Evolutionary conservation across 2,113 vertebrate genomes (phyloP).

Genomic region (Chamaetylas fuelleborni): DNA sequence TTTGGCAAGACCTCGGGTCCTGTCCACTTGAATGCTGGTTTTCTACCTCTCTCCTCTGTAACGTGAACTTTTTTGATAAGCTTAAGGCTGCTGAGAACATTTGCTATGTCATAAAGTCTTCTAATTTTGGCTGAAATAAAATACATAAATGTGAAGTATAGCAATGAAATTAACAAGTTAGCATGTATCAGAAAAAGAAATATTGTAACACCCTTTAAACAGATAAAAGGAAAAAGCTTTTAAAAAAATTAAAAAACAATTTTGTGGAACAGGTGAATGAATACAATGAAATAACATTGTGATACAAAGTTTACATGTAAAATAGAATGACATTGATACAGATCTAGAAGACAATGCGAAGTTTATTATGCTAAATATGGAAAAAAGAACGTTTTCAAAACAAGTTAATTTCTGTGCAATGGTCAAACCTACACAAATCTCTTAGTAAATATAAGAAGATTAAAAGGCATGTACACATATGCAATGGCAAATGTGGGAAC

Average conservation of each 20-base stretch:
- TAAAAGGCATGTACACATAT: neutral
- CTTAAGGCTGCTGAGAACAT: slow-evolving; percentile 92
- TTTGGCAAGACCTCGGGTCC: slow-evolving; percentile 82
- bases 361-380: neutral
- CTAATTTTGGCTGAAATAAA: slow-evolving; percentile 88
- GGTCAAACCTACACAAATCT: neutral
- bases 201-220: rapidly evolving
- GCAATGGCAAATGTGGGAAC: rapidly evolving
- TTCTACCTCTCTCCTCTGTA: slow-evolving; percentile 88
- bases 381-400: neutral
- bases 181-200: neutral
- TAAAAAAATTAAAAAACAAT: neutral
- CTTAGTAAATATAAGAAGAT: neutral
- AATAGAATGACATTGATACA: neutral
- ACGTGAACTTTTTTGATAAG: slow-evolving; percentile 96
- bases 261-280: neutral
- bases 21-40: slow-evolving; percentile 96
- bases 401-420: neutral
- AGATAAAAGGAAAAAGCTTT: neutral
- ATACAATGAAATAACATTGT: neutral
- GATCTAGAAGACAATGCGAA: neutral
- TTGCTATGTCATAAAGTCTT: slow-evolving; percentile 95
- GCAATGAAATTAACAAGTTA: neutral
- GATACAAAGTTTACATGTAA: neutral
- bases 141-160: neutral